Base-by-base conservation (phyloP, 2,888 invertebrate species). In the Caenorhabditis sp. region DNA sequence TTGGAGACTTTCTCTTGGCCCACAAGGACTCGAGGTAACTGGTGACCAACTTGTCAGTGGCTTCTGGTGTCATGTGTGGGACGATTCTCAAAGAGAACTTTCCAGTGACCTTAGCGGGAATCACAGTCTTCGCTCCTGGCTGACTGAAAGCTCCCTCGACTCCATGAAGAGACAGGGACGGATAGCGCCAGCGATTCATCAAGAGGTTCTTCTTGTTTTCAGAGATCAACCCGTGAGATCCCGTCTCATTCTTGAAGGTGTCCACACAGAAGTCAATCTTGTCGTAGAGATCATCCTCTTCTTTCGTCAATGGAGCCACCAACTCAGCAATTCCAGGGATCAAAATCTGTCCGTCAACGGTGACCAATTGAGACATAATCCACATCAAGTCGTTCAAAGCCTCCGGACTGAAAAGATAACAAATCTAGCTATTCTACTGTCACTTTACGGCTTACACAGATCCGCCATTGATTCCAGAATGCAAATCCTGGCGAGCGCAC, bases 61-160 rank as follows among this genome's bases (percentile, higher is more conserved):
- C 95, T 54, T 82, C 81, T 5, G 81, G 77, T 14, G 80, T 84
- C 94, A 97, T 97, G 92, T 98, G 94, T 0, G 98, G 98, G n/a
- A 99, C 98, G 89, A 97, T 95, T 72, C 99, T 95, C 87, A 99
- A 95, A 0, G 98, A 98, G 93, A 99, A 99, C 93, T 99, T 99
- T 26, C 98, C 98, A 90, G 95, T 95, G 0, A 98, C 97, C 80
- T 88, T 89, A 16, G 86, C 84, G 7, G 87, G 86, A 63, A 89
- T 89, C 28, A 88, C 88, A 3, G 98, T 98, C 93, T 98, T 98
- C 24, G 95, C 95, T 16, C 98, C 98, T 0, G 96, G 94, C 86
- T 96, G 97, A 92, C 95, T 95, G 92, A 97, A 97, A 7, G 98
- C 98, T 35, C 94, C 97, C 94, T 98, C 97, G 91, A 98, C 96